These are phyloP conservation scores for Tokudaia muenninki DNA, from an alignment of 2,797 vertebrate species.

Conservation along the genomic window DNA sequence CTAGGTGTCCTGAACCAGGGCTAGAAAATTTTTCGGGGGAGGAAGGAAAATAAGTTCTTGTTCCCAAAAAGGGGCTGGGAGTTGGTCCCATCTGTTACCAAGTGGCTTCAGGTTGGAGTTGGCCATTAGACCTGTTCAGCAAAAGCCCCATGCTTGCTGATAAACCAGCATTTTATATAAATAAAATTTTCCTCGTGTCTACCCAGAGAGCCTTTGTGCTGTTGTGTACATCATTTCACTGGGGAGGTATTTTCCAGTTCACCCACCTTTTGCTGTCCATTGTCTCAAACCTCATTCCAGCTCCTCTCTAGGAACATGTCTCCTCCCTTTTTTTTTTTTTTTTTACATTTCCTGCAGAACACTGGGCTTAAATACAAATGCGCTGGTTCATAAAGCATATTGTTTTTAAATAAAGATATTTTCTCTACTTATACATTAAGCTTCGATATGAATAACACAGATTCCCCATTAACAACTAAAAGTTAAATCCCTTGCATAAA, in stretches of 20 bases:
- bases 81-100: not conserved
- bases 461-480: not conserved
- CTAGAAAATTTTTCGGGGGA: not conserved
- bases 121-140: not conserved
- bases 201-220: not conserved
- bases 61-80: not conserved
- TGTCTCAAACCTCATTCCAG: not conserved
- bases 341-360: not conserved
- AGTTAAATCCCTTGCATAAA: not conserved
- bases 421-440: not conserved
- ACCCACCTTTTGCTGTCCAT: not conserved
- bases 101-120: not conserved
- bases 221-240: not conserved
- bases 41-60: not conserved
- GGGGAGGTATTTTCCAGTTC: not conserved
- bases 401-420: slow-evolving; percentile 41
- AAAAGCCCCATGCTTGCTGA: not conserved
- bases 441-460: slow-evolving; percentile 18
- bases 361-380: not conserved
- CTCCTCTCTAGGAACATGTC: not conserved
- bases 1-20: not conserved
- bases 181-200: not conserved
- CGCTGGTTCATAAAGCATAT: slow-evolving; percentile 23
- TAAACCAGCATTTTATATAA: not conserved
- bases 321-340: not conserved